Evolutionary conservation across 2,113 vertebrate genomes (phyloP), one percentile per base, ranked within the genome.

Genomic region (Blennius ocellaris): DNA sequence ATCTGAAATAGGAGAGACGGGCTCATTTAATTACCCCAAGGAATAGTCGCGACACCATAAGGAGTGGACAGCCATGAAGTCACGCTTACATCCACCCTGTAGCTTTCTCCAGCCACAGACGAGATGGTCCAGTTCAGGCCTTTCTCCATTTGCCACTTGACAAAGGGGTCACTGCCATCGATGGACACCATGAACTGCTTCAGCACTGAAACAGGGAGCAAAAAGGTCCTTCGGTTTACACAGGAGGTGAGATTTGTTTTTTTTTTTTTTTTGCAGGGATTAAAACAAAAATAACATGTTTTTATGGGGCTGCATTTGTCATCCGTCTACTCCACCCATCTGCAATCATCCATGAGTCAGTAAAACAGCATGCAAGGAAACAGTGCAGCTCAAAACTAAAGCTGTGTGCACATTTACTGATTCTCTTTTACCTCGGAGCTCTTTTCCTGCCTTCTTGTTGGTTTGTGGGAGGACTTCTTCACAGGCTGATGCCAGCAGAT

Each of bases 21-120:
- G 21, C 21, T 30, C 21, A 4, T 30, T 30, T 30, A 30, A 30
- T 30, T 2, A 30, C 21, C 21, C 4, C 21, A 30, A 30, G 2
- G 2, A 30, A 30, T 30, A 30, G 21, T 4, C 4, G 21, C 21
- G 2, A 30, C 21, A 30, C 4, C 2, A 30, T 30, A 2, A 4
- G 21, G 21, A 30, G 21, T 2, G 4, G 21, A 40, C 36, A n/a
- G 12, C 2, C 15, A 49, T 0, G 0, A 54, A 45, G 15, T 21
- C 10, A 37, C 7, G 41, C 90, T 78, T 67, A 93, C 93, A 10
- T 90, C 76, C 12, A 93, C 80, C 39, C 45, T 69, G 88, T 92
- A 93, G 78, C 89, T 94, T 49, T 94, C 93, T 43, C 91, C 91
- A 21, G 87, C 83, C 1, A 93, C 88, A 0, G 93, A 92, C 5